Evolutionary conservation across 1,140 invertebrate genomes (phyloP).

Genomic region (Helicoverpa armigera): DNA sequence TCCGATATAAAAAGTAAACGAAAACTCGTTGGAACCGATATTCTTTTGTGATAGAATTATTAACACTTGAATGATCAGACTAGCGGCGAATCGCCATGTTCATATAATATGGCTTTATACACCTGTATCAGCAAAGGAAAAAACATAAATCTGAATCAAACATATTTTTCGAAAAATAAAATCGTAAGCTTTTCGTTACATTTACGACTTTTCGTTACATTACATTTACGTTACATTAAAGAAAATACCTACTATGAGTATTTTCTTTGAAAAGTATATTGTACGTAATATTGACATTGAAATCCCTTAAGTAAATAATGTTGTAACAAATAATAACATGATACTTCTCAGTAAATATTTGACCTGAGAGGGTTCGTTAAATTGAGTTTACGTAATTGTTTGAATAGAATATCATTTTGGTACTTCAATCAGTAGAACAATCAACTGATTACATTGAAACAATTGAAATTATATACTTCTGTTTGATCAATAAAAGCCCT

Average conservation of each 20-base stretch:
- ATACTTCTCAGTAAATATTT: not conserved
- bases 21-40: not conserved
- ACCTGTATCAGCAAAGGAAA: too few species aligned
- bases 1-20: not conserved
- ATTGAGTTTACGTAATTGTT: not conserved
- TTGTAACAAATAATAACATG: not conserved
- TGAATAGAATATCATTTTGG: not conserved
- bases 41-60: slow-evolving; percentile 7
- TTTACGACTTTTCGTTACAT: too few species aligned
- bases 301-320: not conserved
- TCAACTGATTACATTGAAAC: not conserved
- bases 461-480: not conserved
- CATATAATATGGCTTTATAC: not conserved
- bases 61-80: not conserved
- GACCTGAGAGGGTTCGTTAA: not conserved
- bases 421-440: not conserved
- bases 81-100: not conserved
- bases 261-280: too few species aligned
- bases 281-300: too few species aligned
- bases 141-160: too few species aligned
- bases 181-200: too few species aligned
- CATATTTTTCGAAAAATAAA: too few species aligned
- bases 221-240: too few species aligned
- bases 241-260: too few species aligned
- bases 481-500: not conserved